These are phyloP conservation scores for Drosophila auraria DNA, from an alignment of 1,140 invertebrate genomes.

Conservation along the genomic window DNA sequence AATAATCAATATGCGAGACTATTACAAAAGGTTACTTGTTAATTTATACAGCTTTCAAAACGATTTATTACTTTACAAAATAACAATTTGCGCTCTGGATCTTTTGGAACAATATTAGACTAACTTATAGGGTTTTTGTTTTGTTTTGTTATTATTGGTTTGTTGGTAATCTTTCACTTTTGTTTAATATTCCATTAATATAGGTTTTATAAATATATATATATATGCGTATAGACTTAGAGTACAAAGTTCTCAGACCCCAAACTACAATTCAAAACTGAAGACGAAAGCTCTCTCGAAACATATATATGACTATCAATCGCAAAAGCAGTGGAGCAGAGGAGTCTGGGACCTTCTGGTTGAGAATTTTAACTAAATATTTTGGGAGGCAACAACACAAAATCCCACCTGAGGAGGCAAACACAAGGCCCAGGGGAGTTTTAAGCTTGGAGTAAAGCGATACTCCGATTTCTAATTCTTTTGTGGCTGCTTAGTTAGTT, in stretches of 20 bases:
- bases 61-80: constrained; percentile 54
- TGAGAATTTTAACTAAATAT: constrained; percentile 56
- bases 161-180: constrained; percentile 31
- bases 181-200: constrained; percentile 47
- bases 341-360: constrained; percentile 24
- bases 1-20: constrained; percentile 9
- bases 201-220: constrained; percentile 52
- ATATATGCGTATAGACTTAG: constrained; percentile 64
- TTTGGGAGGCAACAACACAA: constrained; percentile 41
- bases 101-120: constrained; percentile 64
- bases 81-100: constrained; percentile 78
- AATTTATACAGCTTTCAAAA: constrained; percentile 32
- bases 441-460: neutral
- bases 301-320: constrained; percentile 5
- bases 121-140: constrained; percentile 40
- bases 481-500: neutral
- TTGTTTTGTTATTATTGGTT: constrained; percentile 22
- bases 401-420: constrained; percentile 52
- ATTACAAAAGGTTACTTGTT: constrained; percentile 1
- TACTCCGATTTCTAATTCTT: neutral
- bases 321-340: constrained; percentile 8
- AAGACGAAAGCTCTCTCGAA: constrained; percentile 12
- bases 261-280: constrained; percentile 42
- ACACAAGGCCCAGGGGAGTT: constrained; percentile 5
- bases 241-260: constrained; percentile 59